Base-by-base conservation (phyloP, 2,797 vertebrate genomes). In the Sebastolobus altivelis region DNA sequence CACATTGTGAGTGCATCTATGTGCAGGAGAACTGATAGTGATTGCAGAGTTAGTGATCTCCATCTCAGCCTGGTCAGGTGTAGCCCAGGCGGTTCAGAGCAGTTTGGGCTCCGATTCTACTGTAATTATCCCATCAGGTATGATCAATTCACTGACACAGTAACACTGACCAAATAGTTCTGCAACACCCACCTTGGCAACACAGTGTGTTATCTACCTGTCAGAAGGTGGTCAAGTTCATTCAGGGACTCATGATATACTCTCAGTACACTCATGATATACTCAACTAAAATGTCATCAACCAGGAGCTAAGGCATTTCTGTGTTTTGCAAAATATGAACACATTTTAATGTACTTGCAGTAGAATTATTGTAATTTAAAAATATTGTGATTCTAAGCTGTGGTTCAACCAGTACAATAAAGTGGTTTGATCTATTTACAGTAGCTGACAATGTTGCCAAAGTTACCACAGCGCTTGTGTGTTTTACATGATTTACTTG, bases 401-500 rank as follows among this genome's bases (percentile, higher is more conserved):
- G 8, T 43, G 14, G 14, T 43, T 52, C 29, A 52, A 14, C 46
- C 59, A 9, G 37, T 18, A 49, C 29, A 14, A 27, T 11, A 16
- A 61, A 13, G 9, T 18, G 13, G 9, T 62, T 37, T 69, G n/a
- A 68, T 75, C 38, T 8, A 37, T 18, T 58, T 14, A 68, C 29
- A 35, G 31, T 8, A 4, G 55, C 12, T 52, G 10, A 67, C 10
- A 20, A 6, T 59, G n/a, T 46, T 66, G 14, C 29, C 16, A 11
- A 27, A n/a, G 46, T 43, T 25, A 37, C 33, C 54, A 27, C 4
- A 40, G 22, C 35, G 46, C 22, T 14, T 43, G 12, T 31, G 56
- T 25, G 22, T 59, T 72, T 68, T 33, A 67, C 27, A 80, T 63
- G 65, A 74, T 69, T 37, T 25, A 58, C 20, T 29, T 27, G 27